Percentiles rank a stretch among this genome's conserved stretches.
These are phyloP conservation scores for Oncorhynchus keta DNA, from an alignment of 2,113 vertebrate genomes.

Conservation along the genomic window DNA sequence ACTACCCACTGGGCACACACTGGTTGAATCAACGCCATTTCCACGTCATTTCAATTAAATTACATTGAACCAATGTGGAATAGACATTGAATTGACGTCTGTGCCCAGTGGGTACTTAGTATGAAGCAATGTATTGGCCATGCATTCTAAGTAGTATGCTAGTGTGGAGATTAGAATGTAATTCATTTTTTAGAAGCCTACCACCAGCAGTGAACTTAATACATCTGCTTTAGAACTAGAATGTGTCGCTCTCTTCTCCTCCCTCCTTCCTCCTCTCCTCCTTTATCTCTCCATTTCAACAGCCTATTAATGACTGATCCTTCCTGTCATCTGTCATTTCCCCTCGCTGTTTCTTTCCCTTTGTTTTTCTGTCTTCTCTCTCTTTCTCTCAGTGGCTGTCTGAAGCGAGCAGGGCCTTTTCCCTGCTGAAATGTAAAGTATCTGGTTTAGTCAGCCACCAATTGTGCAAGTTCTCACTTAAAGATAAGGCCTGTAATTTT, in stretches of 20 bases:
- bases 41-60: too few species aligned
- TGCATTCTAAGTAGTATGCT: too few species aligned
- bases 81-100: too few species aligned
- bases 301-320: slow-evolving; percentile 8
- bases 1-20: too few species aligned
- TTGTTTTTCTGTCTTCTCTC: slow-evolving; percentile 22
- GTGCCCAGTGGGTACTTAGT: too few species aligned
- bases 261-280: neutral
- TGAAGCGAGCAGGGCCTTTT: slow-evolving; percentile 48
- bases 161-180: too few species aligned
- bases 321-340: slow-evolving; percentile 28
- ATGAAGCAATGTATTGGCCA: too few species aligned
- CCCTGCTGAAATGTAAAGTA: slow-evolving; percentile 57
- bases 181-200: neutral
- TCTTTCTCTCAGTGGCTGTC: slow-evolving; percentile 33
- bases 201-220: neutral
- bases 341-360: slow-evolving; percentile 40
- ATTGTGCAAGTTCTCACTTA: too few species aligned
- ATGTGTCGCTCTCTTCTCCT: slow-evolving; percentile 7
- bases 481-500: too few species aligned
- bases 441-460: too few species aligned
- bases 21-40: too few species aligned
- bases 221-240: neutral
- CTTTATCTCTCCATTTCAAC: slow-evolving; percentile 16
- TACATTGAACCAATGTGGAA: too few species aligned